Base-by-base conservation (phyloP, 2,113 vertebrate species). In the Xiphias gladius region DNA sequence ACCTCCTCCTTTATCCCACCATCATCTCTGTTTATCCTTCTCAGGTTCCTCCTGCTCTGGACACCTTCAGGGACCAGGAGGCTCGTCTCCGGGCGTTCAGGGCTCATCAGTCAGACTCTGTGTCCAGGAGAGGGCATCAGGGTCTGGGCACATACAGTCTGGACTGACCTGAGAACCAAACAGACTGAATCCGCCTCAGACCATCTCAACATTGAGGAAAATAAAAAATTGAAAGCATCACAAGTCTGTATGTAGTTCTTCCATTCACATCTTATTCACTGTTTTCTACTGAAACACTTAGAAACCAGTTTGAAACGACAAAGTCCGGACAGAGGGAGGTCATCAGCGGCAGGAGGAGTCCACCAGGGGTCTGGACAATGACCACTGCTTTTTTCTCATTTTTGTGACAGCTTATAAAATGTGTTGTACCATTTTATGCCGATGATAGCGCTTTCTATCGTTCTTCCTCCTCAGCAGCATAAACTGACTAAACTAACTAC, bases 11-110 rank as follows among this genome's bases (percentile, higher is more conserved):
- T 43, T 11, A 43, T 43, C 46, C 46, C 37, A 8, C 37, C 37
- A 39, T 39, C 37, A 39, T 39, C 37, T 39, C 9, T 39, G 7
- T 39, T 10, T 39, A 9, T 39, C 37, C 37, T 39, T 37, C 2
- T 7, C 83, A 98, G 97, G 95, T 95, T 43, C 86, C 84, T 16
- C 79, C 96, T 54, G 95, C 95, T 28, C 95, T 99, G 5, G 91
- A 96, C 50, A 98, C 97, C 41, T 98, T 99, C 92, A 95, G 94
- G 71, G 59, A 73, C 61, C 39, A 26, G 20, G 58, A 65, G 32
- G 50, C 55, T 35, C 73, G 85, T 39, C n/a, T 43, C 1, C 30
- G 57, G 61, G 96, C 96, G 0, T 62, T 96, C 71, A 93, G 85
- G 67, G 92, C 94, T 57, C 94, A 93, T 39, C 87, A 0, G 0